Percentiles rank a stretch among this genome's conserved stretches.
Evolutionary conservation across 2,888 invertebrate species (phyloP).

Genomic region (Parasteatoda lunata): DNA sequence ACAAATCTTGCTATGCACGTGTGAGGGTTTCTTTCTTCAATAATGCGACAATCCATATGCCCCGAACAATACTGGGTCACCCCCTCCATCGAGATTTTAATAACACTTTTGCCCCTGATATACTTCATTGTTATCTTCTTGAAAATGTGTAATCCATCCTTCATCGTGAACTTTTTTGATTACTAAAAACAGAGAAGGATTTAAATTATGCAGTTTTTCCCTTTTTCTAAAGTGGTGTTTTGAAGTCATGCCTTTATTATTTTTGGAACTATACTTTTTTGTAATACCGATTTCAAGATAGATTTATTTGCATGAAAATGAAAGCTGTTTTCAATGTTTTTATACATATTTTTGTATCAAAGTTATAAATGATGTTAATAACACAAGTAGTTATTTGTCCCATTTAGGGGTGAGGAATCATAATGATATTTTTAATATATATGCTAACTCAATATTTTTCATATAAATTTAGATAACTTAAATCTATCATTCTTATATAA

Average conservation of each 20-base stretch:
- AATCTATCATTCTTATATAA: too few relatives aligned
- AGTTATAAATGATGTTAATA: not conserved
- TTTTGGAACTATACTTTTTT: too few relatives aligned
- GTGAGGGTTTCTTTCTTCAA: conserved; percentile 12
- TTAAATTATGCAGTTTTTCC: not conserved
- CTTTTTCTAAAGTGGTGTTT: not conserved
- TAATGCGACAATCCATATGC: conserved; percentile 27
- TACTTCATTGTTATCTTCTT: not conserved
- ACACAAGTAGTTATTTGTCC: not conserved
- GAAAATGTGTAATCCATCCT: conserved; percentile 4
- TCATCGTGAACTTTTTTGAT: conserved; percentile 8
- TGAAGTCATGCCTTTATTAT: too few relatives aligned
- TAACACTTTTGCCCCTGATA: conserved; percentile 22
- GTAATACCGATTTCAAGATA: too few relatives aligned
- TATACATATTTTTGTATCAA: not conserved
- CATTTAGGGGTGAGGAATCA: not conserved
- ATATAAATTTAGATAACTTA: not conserved
- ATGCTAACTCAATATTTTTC: not conserved
- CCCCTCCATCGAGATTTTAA: conserved; percentile 45
- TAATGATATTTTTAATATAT: not conserved
- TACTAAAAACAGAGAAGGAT: not conserved
- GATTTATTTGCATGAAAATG: not conserved
- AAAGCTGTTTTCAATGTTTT: not conserved
- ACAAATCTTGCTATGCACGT: conserved; percentile 28
- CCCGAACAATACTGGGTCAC: conserved; percentile 32